Evolutionary conservation across 2,797 vertebrate species (phyloP).

Genomic region (Allobates femoralis): DNA sequence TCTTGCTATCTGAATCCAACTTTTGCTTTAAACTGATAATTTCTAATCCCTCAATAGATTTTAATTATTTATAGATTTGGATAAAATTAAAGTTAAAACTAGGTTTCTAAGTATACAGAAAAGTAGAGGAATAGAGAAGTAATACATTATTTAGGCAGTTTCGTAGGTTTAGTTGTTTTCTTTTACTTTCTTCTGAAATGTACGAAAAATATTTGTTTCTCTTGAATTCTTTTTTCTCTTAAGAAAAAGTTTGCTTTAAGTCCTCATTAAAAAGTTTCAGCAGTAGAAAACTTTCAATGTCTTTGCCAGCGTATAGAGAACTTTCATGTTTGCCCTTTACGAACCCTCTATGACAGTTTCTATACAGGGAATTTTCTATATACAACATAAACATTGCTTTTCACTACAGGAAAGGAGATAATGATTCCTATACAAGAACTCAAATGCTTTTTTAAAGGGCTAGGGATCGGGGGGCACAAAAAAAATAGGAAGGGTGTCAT

Average conservation of each 20-base stretch:
- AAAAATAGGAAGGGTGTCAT: neutral
- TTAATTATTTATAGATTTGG: neutral
- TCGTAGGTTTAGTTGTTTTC: neutral
- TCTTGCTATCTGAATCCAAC: too few species aligned
- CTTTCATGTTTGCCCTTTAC: slow-evolving; percentile 21
- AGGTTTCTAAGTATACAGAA: neutral
- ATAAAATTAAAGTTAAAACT: neutral
- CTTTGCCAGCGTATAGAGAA: neutral
- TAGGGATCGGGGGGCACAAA: too few species aligned
- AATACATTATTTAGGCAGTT: neutral
- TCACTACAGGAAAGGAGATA: neutral
- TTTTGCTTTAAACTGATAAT: neutral
- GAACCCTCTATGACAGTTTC: neutral
- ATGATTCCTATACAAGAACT: neutral
- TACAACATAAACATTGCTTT: slow-evolving; percentile 19
- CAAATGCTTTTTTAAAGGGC: neutral
- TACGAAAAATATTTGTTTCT: neutral
- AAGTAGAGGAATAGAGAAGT: neutral
- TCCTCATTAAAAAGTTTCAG: slow-evolving; percentile 49
- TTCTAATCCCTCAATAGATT: neutral
- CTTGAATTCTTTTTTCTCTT: neutral
- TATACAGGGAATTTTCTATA: slow-evolving; percentile 37
- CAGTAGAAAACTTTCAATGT: neutral
- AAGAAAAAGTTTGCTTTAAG: slow-evolving; percentile 9
- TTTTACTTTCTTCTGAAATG: neutral